Conservation (phyloP, 2,888 invertebrate species). For the Pandemis cinnamomeana region DNA sequence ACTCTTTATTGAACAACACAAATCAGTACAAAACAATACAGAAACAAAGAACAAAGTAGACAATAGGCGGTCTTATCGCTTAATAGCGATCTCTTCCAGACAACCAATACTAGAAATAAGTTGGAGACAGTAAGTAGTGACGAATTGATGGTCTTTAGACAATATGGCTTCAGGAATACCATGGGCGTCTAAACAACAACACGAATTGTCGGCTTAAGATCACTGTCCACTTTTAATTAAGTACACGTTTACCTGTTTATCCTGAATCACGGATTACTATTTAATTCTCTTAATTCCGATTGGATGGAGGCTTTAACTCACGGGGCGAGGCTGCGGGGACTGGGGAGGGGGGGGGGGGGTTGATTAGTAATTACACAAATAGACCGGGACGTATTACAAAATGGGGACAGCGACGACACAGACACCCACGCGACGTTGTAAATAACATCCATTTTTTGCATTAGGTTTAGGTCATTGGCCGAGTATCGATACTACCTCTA, state of each 20-base stretch:
- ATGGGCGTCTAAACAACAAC: too few species aligned
- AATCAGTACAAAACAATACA: too few species aligned
- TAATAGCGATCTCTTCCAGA: too few species aligned
- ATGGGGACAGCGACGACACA: neutral
- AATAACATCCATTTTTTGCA: neutral
- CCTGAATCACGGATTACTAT: neutral
- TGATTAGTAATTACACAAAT: slow-evolving; percentile 16
- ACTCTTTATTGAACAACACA: too few species aligned
- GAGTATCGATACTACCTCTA: too few species aligned
- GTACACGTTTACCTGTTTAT: neutral
- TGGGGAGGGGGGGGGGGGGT: neutral
- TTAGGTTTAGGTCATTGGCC: neutral
- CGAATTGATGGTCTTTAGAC: too few species aligned
- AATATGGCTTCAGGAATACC: neutral
- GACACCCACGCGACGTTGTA: neutral
- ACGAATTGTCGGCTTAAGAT: too few species aligned
- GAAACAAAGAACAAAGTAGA: too few species aligned
- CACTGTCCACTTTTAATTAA: neutral
- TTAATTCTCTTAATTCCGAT: neutral
- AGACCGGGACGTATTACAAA: slow-evolving; percentile 7
- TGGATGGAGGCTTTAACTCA: neutral
- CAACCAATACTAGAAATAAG: too few species aligned
- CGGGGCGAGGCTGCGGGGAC: neutral
- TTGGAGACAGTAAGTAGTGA: too few species aligned
- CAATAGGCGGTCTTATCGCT: too few species aligned